A percentile compares a stretch with the other conserved stretches of the same genome.
phyloP scores from a whole-genome alignment of 2,797 vertebrate genomes.

The Dromococcyx pavoninus region DNA sequence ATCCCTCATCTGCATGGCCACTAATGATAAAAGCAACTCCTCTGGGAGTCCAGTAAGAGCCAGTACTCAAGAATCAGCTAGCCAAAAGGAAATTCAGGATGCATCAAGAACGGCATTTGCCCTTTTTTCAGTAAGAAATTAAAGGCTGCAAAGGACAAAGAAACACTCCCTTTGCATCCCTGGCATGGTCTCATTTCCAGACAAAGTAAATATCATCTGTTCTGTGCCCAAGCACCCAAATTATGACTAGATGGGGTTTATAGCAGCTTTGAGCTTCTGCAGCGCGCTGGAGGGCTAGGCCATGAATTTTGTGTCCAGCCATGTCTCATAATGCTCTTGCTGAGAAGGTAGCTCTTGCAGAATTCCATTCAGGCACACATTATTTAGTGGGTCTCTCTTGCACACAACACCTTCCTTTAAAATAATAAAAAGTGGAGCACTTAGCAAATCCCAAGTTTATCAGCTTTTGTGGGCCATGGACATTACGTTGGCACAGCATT shows the following conservation, averaged over 20 bases:
- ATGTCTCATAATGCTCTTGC: not conserved
- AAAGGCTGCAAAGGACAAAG: not conserved
- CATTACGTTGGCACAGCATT: not conserved
- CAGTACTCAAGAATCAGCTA: not conserved
- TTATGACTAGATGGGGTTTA: not conserved
- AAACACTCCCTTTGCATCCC: too few relatives aligned
- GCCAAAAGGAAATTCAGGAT: not conserved
- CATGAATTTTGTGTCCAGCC: not conserved
- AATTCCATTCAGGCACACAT: not conserved
- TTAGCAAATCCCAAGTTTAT: not conserved
- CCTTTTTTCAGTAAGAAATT: not conserved
- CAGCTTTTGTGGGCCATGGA: not conserved
- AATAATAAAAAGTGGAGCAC: not conserved
- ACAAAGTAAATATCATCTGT: not conserved
- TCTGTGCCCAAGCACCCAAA: not conserved
- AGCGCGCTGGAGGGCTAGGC: not conserved
- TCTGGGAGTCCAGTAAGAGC: not conserved
- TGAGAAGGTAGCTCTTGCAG: not conserved
- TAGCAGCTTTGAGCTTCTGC: not conserved
- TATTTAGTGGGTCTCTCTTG: not conserved
- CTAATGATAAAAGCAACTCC: not conserved
- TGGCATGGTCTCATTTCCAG: not conserved
- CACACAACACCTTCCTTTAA: not conserved
- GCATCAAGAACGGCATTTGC: rapidly evolving
- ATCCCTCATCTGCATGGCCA: not conserved